Evolutionary conservation across 1,140 invertebrate genomes (phyloP).

Genomic region (Planococcus citri): DNA sequence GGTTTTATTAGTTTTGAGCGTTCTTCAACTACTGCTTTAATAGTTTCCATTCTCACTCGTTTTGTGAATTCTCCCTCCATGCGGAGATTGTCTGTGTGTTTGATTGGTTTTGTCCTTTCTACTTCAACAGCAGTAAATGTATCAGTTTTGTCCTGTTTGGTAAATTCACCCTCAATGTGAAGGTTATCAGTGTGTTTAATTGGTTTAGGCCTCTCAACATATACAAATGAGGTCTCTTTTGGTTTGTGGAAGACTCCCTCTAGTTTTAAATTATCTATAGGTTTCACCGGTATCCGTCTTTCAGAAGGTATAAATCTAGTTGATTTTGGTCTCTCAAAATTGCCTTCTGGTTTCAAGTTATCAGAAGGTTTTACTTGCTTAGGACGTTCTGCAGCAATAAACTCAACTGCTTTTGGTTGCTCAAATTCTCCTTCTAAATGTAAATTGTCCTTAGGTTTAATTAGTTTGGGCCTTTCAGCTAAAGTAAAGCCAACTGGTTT

Average conservation of each 20-base stretch:
- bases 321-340: slow-evolving; percentile 39
- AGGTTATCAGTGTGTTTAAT: slow-evolving; percentile 38
- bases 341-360: too few species aligned
- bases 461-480: slow-evolving; percentile 37
- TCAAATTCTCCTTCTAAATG: slow-evolving; percentile 47
- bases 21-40: background rate
- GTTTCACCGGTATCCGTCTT: slow-evolving; percentile 42
- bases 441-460: slow-evolving; percentile 47
- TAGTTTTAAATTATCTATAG: slow-evolving; percentile 49
- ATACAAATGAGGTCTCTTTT: slow-evolving; percentile 31
- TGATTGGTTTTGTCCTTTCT: slow-evolving; percentile 48
- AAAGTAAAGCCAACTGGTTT: slow-evolving; percentile 33
- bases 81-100: slow-evolving; percentile 50
- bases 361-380: slow-evolving; percentile 34
- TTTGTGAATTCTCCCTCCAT: slow-evolving; percentile 42
- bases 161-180: slow-evolving; percentile 46
- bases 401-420: slow-evolving; percentile 28
- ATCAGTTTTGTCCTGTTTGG: slow-evolving; percentile 29
- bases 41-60: background rate
- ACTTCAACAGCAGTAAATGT: slow-evolving; percentile 29
- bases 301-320: slow-evolving; percentile 36
- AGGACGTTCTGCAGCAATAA: slow-evolving; percentile 30
- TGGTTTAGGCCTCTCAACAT: slow-evolving; percentile 38
- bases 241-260: slow-evolving; percentile 42
- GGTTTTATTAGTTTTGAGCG: background rate